Percentiles rank a stretch among this genome's conserved stretches.
Conservation (phyloP, 2,113 vertebrate genomes). For the Xyliphius kryptos region DNA sequence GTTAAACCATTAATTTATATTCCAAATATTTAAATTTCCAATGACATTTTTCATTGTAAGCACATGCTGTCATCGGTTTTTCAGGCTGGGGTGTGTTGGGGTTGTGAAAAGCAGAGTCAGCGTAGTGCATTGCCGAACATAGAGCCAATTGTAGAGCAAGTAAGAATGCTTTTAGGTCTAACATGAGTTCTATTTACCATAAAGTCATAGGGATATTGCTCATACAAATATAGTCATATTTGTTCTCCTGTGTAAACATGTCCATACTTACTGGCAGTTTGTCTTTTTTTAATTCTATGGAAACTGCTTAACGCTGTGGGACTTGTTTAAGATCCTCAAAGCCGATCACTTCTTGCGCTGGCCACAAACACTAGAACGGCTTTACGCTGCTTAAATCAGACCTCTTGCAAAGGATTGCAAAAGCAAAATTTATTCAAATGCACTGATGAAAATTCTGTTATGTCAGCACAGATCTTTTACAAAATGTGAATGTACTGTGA, state of each 20-base stretch:
- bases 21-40: conserved; percentile 59
- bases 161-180: background rate
- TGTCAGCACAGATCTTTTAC: no score
- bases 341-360: conserved; percentile 10
- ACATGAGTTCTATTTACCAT: conserved; percentile 50
- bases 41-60: conserved; percentile 54
- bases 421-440: no score
- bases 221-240: conserved; percentile 52
- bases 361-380: background rate
- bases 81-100: conserved; percentile 9
- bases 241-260: conserved; percentile 19
- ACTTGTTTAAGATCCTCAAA: background rate
- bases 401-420: background rate
- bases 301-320: conserved; percentile 3
- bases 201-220: conserved; percentile 55
- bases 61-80: conserved; percentile 59
- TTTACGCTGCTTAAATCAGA: background rate
- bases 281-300: background rate
- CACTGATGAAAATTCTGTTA: no score
- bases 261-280: background rate
- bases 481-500: no score
- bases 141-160: conserved; percentile 53
- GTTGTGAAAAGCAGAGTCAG: conserved; percentile 22
- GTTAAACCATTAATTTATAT: conserved; percentile 42
- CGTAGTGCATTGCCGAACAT: conserved; percentile 45